phyloP scores from a whole-genome alignment of 1,140 invertebrate genomes.

The Aphis craccivora region DNA sequence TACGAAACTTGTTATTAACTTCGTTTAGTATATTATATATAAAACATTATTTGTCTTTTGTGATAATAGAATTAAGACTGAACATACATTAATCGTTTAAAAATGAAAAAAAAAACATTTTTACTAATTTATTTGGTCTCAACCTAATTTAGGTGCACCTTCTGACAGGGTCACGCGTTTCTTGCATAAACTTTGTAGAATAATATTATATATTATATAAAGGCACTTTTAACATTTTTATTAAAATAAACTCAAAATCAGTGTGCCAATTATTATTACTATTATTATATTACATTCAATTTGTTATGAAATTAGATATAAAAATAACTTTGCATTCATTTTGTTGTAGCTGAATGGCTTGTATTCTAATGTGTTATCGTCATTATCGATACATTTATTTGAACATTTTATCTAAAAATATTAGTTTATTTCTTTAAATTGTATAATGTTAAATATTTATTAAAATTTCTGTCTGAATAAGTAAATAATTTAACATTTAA shows the following conservation, averaged over 20 bases:
- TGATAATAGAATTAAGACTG: conserved; percentile 58
- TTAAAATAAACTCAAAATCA: conserved; percentile 35
- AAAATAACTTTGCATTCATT: conserved; percentile 27
- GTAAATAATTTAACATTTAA: conserved; percentile 46
- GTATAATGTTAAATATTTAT: conserved; percentile 21
- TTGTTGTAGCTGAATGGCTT: conserved; percentile 45
- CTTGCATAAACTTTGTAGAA: conserved; percentile 38
- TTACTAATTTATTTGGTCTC: conserved; percentile 53
- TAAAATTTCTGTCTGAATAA: conserved; percentile 38
- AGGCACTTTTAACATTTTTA: conserved; percentile 45
- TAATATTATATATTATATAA: conserved; percentile 18
- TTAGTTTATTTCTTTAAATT: conserved; percentile 38
- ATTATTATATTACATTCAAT: conserved; percentile 4
- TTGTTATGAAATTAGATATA: conserved; percentile 37
- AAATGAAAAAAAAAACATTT: conserved; percentile 19
- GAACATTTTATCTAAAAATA: not conserved
- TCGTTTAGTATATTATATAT: conserved; percentile 49
- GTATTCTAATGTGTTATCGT: not conserved
- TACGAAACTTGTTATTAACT: conserved; percentile 48
- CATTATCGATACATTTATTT: conserved; percentile 24
- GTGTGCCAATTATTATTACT: conserved; percentile 42
- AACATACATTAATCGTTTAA: conserved; percentile 50
- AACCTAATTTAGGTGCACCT: conserved; percentile 54
- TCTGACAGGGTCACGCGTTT: conserved; percentile 51
- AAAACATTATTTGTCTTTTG: conserved; percentile 50